Base-by-base conservation (phyloP, 2,888 invertebrate genomes). In the Dryocosmus kuriphilus region DNA sequence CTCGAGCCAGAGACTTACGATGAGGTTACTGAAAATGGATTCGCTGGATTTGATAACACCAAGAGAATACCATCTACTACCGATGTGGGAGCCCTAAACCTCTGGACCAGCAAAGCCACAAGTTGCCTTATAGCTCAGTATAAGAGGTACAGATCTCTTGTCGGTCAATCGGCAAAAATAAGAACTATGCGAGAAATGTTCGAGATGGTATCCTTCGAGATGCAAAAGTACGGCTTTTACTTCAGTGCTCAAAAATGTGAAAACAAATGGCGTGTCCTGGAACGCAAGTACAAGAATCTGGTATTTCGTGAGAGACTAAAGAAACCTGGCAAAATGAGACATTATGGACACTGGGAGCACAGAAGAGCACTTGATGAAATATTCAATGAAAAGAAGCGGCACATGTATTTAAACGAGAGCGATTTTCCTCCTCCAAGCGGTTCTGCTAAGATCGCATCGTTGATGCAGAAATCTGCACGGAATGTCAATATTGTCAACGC, bases 191-290 rank as follows among this genome's bases (percentile, higher is more conserved):
- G 90, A 7, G 90, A 89, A 46, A 90, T 90, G 90, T 90, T 90
- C 63, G 90, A 90, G 74, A 88, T 86, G 76, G 89, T 90, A 62
- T 89, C 90, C 0, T 19, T 84, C 4, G 89, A 90, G 73, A 89
- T 90, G 90, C 86, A 86, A 51, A 88, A 88, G 30, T 82, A 84
- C 24, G 88, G 88, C 0, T 90, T 86, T 71, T 86, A 82, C 79
- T 90, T 90, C 74, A 90, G 87, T 63, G 85, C 90, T 0, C 90
- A 90, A 74, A 90, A 90, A 62, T 90, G 90, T 76, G 90, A 90
- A 75, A 90, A 90, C 79, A 90, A 90, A 75, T 90, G 90, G 90
- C 86, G 90, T 14, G 90, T 90, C 0, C 78, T 90, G 1, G 90
- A 90, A 60, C 86, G 90, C 19, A 90, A 90, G 55, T 90, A 90